Percentiles rank a stretch among this genome's conserved stretches.
These are phyloP conservation scores for Noctilio leporinus DNA, from an alignment of 2,113 vertebrate genomes.

Conservation along the genomic window DNA sequence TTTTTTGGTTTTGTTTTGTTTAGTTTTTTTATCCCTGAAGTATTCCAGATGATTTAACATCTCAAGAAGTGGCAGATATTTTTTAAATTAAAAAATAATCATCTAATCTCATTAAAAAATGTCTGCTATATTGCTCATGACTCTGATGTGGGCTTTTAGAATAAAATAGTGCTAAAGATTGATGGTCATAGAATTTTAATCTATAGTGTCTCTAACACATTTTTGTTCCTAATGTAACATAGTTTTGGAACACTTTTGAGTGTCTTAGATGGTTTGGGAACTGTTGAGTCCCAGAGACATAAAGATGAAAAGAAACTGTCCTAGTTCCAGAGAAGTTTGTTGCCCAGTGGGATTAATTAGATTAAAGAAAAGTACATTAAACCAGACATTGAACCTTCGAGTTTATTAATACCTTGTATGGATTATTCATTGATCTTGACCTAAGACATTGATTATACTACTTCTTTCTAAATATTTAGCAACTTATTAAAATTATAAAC, in stretches of 20 bases:
- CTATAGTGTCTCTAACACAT: not conserved
- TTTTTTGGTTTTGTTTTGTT: not conserved
- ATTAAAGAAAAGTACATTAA: conserved; percentile 6
- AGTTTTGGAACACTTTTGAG: not conserved
- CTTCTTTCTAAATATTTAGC: not conserved
- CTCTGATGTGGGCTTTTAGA: not conserved
- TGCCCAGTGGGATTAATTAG: conserved; percentile 11
- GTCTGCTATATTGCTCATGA: not conserved
- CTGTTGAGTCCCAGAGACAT: not conserved
- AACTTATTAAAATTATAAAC: not conserved
- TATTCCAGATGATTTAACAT: not conserved
- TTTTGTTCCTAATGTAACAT: not conserved
- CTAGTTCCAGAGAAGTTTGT: not conserved
- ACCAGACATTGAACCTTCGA: not conserved
- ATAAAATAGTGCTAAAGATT: not conserved
- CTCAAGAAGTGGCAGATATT: not conserved
- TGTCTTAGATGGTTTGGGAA: not conserved
- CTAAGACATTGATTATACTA: not conserved
- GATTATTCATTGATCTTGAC: not conserved
- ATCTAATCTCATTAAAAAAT: not conserved
- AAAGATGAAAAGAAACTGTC: not conserved
- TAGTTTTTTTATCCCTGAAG: not conserved
- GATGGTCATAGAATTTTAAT: not conserved
- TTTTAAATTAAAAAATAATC: not conserved
- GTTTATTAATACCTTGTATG: not conserved